These are phyloP conservation scores for Mellivora capensis DNA, from an alignment of 2,113 vertebrate species.

Conservation along the genomic window DNA sequence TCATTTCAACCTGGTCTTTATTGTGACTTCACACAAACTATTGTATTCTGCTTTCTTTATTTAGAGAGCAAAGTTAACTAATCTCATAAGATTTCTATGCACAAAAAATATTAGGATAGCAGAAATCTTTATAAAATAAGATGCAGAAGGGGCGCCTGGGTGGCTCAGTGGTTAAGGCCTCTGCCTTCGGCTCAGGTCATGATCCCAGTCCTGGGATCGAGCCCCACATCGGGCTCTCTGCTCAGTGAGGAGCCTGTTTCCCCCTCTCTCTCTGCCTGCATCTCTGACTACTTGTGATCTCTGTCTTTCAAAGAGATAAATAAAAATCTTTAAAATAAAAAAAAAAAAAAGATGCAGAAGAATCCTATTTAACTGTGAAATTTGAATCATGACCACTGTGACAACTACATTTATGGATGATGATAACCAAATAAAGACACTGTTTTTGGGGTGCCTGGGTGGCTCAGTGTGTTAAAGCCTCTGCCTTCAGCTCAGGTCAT, in stretches of 20 bases:
- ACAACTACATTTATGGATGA: not conserved
- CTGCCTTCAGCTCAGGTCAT: too few species aligned
- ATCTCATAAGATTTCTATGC: not conserved
- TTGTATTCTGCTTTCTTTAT: not conserved
- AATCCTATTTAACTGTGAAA: not conserved
- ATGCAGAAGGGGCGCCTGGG: not conserved
- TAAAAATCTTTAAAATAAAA: too few species aligned
- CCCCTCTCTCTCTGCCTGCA: too few species aligned
- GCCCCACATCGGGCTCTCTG: too few species aligned
- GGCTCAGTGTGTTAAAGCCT: too few species aligned
- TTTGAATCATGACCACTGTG: not conserved
- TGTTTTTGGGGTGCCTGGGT: too few species aligned
- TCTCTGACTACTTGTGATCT: too few species aligned
- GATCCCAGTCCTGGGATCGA: too few species aligned
- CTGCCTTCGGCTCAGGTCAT: too few species aligned
- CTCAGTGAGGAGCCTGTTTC: too few species aligned
- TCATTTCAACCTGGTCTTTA: not conserved
- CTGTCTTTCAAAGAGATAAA: too few species aligned
- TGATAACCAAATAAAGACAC: not conserved
- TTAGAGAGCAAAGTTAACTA: not conserved
- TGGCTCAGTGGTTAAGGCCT: too few species aligned
- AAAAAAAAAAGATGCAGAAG: not conserved
- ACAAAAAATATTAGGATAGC: not conserved
- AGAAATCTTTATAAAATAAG: not conserved
- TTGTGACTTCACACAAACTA: not conserved